Evolutionary conservation across 2,797 vertebrate species (phyloP).

Genomic region (Prunella strophiata): DNA sequence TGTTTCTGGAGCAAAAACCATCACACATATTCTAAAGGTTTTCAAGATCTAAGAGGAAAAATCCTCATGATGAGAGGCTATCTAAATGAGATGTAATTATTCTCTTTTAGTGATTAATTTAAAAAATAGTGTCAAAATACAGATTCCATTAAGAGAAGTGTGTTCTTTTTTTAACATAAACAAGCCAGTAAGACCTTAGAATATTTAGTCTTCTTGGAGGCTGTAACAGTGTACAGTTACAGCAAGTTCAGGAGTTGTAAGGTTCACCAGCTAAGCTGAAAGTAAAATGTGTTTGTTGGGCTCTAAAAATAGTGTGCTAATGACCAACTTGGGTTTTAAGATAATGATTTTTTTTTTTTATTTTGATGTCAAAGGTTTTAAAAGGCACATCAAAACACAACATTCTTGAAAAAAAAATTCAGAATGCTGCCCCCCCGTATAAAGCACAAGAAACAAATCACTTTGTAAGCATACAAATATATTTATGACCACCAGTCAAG

Average conservation of each 20-base stretch:
- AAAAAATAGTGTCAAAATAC: background rate
- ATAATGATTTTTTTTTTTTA: background rate
- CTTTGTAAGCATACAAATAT: background rate
- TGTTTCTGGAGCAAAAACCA: background rate
- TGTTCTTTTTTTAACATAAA: background rate
- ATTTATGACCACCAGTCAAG: background rate
- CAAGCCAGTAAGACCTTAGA: background rate
- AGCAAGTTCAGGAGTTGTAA: background rate
- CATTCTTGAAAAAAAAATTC: background rate
- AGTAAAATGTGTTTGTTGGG: rapidly evolving
- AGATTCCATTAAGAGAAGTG: background rate
- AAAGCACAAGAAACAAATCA: background rate
- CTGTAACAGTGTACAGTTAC: background rate
- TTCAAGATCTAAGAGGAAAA: background rate
- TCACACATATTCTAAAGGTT: background rate
- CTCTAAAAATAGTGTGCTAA: background rate
- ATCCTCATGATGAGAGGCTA: background rate
- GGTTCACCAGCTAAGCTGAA: background rate
- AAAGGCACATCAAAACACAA: background rate
- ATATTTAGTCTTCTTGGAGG: background rate
- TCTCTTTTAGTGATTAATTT: background rate
- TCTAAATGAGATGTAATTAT: background rate
- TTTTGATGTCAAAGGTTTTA: background rate
- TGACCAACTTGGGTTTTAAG: background rate
- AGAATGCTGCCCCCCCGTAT: background rate